phyloP scores from a whole-genome alignment of 2,113 vertebrate genomes.

The Leucosticte australis region DNA sequence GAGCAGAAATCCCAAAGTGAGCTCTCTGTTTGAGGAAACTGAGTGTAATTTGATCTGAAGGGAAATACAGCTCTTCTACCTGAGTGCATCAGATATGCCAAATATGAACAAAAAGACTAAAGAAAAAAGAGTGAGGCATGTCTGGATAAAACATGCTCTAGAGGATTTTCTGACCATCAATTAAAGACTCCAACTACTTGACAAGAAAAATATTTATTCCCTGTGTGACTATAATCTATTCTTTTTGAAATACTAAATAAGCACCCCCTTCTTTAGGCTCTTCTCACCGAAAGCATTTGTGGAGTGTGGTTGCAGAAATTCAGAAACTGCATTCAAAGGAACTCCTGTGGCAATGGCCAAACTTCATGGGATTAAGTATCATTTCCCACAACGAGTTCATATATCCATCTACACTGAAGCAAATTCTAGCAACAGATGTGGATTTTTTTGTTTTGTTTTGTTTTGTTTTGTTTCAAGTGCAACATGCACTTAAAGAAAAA shows the following conservation, averaged over 20 bases:
- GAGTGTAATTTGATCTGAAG: slow-evolving; percentile 4
- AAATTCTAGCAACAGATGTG: neutral
- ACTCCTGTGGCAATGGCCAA: neutral
- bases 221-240: neutral
- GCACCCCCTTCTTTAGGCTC: neutral
- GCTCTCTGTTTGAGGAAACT: neutral
- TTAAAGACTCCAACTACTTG: neutral
- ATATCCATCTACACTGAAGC: neutral
- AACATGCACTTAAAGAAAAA: neutral
- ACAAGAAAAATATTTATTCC: neutral
- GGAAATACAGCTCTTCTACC: neutral
- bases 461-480: neutral
- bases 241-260: neutral
- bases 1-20: neutral
- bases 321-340: neutral
- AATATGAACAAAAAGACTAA: neutral
- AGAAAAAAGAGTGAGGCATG: neutral
- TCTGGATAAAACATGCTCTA: neutral
- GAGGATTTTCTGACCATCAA: neutral
- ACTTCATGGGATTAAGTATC: neutral
- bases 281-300: neutral
- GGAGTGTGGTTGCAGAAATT: neutral
- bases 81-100: neutral
- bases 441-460: neutral
- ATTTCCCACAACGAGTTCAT: neutral